Evolutionary conservation across 2,797 vertebrate genomes (phyloP).

Genomic region (Ceryle rudis): DNA sequence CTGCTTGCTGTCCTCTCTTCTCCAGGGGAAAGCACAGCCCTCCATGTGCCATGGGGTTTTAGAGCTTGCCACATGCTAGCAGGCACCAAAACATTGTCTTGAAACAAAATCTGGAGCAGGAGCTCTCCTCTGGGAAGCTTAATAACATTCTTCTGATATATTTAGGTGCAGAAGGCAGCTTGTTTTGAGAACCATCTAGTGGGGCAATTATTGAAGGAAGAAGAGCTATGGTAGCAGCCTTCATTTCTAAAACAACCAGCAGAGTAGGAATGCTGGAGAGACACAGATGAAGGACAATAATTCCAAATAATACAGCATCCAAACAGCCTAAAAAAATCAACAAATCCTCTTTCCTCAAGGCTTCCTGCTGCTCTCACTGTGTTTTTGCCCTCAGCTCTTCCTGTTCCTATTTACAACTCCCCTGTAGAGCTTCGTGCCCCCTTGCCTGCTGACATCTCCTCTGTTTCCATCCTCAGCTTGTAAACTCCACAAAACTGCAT

Average conservation of each 20-base stretch:
- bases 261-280: neutral
- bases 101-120: neutral
- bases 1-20: neutral
- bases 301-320: neutral
- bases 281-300: neutral
- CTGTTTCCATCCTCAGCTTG: neutral
- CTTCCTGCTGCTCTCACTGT: neutral
- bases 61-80: neutral
- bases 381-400: slow-evolving; percentile 45
- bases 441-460: neutral
- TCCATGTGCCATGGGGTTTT: neutral
- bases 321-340: neutral
- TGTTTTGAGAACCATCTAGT: neutral
- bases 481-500: neutral
- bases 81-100: neutral
- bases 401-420: slow-evolving; percentile 22
- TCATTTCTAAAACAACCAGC: neutral
- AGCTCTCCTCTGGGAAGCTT: neutral
- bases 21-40: neutral
- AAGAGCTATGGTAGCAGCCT: neutral
- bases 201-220: neutral
- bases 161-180: slow-evolving; percentile 11
- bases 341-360: neutral
- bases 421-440: neutral
- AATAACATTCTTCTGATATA: neutral